Base-by-base conservation (phyloP, 2,113 vertebrate genomes). In the Pangasianodon gigas region DNA sequence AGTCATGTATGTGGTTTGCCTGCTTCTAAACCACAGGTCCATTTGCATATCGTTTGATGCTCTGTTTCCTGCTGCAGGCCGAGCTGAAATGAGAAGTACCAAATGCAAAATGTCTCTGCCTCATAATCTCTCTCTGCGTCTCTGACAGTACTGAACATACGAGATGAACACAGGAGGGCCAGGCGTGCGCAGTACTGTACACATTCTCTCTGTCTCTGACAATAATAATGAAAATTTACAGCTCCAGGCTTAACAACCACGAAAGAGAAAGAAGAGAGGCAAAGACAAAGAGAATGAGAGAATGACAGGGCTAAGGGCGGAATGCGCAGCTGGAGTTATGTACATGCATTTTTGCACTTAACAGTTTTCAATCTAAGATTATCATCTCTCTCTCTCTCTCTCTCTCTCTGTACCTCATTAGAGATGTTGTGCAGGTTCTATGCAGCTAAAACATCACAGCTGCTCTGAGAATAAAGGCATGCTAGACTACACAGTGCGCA, bases 141-240 rank as follows among this genome's bases (percentile, higher is more conserved):
- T 29, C 37, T 54, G 83, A 86, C 87, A 87, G 88, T 82, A 87
- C 75, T 6, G 71, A 83, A 87, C 84, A 92, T 79, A 80, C 41
- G 54, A 84, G 87, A 88, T 80, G 83, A 91, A 89, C 69, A 79
- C 86, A 87, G 89, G 60, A 82, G 48, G 80, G 82, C 81, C 51
- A 71, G 81, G n/a, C 32, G 7, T 26, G 44, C 52, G 11, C 67
- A 79, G 54, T 79, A 77, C 60, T 41, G 44, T 52, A 41, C 21
- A 75, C 58, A 51, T 48, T 3, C 46, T 54, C 67, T 87, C 32
- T 56, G 56, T 56, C 71, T 89, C 60, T 81, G 83, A 65, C 54
- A 85, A 14, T 56, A 89, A 87, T 92, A 71, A 90, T 90, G 85
- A 44, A 92, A 90, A 90, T 92, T 87, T 87, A 69, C 87, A 92